A percentile compares a stretch with the other conserved stretches of the same genome.
Evolutionary conservation across 1,140 invertebrate species (phyloP).

Genomic region (Brachionus asplanchnoidis): DNA sequence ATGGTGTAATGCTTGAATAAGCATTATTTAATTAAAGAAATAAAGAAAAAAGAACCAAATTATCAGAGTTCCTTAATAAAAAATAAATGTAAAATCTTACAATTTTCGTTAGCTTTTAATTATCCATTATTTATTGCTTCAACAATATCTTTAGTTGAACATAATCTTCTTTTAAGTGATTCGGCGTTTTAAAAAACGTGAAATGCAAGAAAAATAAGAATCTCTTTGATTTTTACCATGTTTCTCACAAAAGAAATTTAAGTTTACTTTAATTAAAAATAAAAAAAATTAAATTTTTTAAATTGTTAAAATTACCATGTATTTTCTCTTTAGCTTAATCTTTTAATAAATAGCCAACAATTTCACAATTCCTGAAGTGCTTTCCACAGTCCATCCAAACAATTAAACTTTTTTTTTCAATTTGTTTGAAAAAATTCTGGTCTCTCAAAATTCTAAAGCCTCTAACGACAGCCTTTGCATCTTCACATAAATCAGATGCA

Average conservation of each 20-base stretch:
- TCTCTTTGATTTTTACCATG: slow-evolving; percentile 30
- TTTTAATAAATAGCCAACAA: not conserved
- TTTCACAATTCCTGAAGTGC: slow-evolving; percentile 24
- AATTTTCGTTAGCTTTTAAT: slow-evolving; percentile 1
- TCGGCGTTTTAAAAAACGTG: not conserved
- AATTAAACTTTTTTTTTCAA: not conserved
- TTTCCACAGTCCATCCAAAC: slow-evolving; percentile 33
- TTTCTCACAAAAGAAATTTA: slow-evolving; percentile 23
- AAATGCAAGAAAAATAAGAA: slow-evolving; percentile 15
- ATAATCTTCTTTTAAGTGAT: not conserved
- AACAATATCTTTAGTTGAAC: not conserved
- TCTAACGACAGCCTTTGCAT: slow-evolving; percentile 13
- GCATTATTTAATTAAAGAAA: not conserved
- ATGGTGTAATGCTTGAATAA: not conserved
- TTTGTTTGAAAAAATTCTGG: not conserved
- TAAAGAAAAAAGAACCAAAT: not conserved
- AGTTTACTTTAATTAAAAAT: slow-evolving; percentile 3
- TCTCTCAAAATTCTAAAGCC: slow-evolving; percentile 18
- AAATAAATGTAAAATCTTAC: not conserved
- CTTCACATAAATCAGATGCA: not conserved
- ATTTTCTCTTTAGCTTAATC: slow-evolving; percentile 14
- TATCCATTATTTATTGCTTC: slow-evolving; percentile 4
- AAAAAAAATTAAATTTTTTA: not conserved
- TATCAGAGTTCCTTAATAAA: not conserved
- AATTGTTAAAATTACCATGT: not conserved